Percentiles rank a stretch among this genome's conserved stretches.
Evolutionary conservation across 1,140 invertebrate species (phyloP).

Genomic region (Drosophila rhopaloa): DNA sequence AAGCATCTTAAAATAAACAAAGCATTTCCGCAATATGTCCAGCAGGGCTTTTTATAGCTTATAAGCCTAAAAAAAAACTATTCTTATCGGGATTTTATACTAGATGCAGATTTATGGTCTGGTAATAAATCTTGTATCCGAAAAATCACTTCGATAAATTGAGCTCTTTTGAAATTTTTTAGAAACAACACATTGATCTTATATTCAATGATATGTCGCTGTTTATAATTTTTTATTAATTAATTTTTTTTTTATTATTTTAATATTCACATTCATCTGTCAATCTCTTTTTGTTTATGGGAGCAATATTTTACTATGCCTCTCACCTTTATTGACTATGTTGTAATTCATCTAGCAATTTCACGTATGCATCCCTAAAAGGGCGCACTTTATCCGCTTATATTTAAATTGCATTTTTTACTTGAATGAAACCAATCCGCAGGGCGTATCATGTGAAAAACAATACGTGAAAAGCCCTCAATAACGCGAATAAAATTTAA

Average conservation of each 20-base stretch:
- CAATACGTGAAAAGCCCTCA: conserved; percentile 27
- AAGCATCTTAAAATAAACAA: conserved; percentile 23
- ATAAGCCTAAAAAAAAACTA: neutral
- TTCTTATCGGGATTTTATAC: neutral
- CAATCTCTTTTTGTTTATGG: no score
- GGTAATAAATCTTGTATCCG: neutral
- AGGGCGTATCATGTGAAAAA: conserved; percentile 26
- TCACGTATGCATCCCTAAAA: conserved; percentile 2
- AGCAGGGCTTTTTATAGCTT: conserved; percentile 21
- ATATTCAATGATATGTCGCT: no score
- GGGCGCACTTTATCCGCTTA: conserved; percentile 12
- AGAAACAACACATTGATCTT: no score
- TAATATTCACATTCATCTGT: no score
- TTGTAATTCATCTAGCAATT: conserved; percentile 4
- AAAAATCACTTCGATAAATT: no score
- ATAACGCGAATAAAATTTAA: conserved; percentile 54
- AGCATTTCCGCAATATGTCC: conserved; percentile 1
- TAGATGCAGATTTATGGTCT: conserved; percentile 1
- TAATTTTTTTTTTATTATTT: no score
- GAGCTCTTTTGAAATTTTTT: no score
- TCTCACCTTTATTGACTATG: neutral
- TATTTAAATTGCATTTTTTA: conserved; percentile 38
- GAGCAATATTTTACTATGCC: neutral
- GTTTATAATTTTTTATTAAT: no score
- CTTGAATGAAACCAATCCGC: conserved; percentile 11